Conservation (phyloP, 2,797 vertebrate species). For the Pseudochaenichthys georgianus region DNA sequence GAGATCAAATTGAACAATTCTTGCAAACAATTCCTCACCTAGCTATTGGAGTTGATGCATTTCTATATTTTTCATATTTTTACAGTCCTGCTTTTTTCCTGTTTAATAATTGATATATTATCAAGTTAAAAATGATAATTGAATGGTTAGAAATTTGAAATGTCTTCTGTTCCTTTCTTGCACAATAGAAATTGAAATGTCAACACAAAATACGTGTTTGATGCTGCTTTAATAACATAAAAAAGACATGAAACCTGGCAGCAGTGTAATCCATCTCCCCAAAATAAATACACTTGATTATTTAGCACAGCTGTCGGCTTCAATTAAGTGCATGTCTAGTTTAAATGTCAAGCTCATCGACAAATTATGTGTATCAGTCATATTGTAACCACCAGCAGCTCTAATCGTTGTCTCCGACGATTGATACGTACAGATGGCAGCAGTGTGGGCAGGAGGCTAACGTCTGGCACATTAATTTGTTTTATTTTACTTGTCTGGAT, state of each 20-base stretch:
- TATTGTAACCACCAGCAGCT: constrained; percentile 23
- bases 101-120: neutral
- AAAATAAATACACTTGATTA: constrained; percentile 65
- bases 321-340: constrained; percentile 52
- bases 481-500: constrained; percentile 31
- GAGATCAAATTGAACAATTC: too few relatives aligned
- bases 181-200: neutral
- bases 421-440: constrained; percentile 39
- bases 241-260: constrained; percentile 43
- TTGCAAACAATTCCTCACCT: too few relatives aligned
- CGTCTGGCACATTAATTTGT: constrained; percentile 17
- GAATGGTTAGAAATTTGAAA: constrained; percentile 3
- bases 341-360: constrained; percentile 73
- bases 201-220: neutral
- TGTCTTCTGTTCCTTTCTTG: neutral
- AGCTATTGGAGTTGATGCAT: too few relatives aligned
- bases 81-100: neutral
- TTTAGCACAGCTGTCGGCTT: constrained; percentile 55
- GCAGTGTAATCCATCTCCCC: constrained; percentile 31
- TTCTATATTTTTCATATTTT: neutral
- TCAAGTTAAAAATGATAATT: neutral
- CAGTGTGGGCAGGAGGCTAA: constrained; percentile 26
- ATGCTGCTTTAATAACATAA: constrained; percentile 21
- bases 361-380: constrained; percentile 36
- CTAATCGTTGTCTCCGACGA: constrained; percentile 41